Evolutionary conservation across 2,113 vertebrate species (phyloP).

Genomic region (Mobula birostris): DNA sequence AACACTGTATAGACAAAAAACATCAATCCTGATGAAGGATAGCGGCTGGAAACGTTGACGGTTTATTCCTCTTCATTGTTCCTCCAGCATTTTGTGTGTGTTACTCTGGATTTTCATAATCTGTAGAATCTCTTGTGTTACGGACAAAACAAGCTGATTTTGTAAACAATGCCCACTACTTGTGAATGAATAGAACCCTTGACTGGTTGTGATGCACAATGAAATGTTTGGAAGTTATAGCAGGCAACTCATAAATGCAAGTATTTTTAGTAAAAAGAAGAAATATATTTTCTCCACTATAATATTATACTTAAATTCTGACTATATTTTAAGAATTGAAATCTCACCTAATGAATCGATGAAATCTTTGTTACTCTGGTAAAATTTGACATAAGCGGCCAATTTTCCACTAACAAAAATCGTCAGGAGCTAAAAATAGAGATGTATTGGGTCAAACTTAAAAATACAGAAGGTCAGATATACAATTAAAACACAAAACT

Average conservation of each 20-base stretch:
- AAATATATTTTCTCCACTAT: not conserved
- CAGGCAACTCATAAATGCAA: not conserved
- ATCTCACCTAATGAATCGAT: slow-evolving; percentile 94
- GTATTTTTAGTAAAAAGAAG: not conserved
- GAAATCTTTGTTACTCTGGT: slow-evolving; percentile 98
- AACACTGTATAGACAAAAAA: too few species aligned
- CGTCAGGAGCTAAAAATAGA: slow-evolving; percentile 76
- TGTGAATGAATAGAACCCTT: too few species aligned
- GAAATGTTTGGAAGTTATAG: too few species aligned
- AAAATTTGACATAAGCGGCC: slow-evolving; percentile 89
- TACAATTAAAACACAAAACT: slow-evolving; percentile 16
- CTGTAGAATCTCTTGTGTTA: too few species aligned
- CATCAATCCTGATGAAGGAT: too few species aligned
- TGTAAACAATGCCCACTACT: too few species aligned
- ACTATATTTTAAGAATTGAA: not conserved
- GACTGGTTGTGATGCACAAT: too few species aligned
- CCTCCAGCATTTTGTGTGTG: too few species aligned
- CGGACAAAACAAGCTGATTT: too few species aligned
- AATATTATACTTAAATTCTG: not conserved
- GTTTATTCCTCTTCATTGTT: too few species aligned
- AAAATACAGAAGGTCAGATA: not conserved
- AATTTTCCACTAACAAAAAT: slow-evolving; percentile 97
- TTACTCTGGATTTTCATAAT: too few species aligned
- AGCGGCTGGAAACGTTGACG: too few species aligned
- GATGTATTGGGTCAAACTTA: slow-evolving; percentile 40